phyloP scores from a whole-genome alignment of 2,113 vertebrate genomes.

The Nycticorax nycticorax region DNA sequence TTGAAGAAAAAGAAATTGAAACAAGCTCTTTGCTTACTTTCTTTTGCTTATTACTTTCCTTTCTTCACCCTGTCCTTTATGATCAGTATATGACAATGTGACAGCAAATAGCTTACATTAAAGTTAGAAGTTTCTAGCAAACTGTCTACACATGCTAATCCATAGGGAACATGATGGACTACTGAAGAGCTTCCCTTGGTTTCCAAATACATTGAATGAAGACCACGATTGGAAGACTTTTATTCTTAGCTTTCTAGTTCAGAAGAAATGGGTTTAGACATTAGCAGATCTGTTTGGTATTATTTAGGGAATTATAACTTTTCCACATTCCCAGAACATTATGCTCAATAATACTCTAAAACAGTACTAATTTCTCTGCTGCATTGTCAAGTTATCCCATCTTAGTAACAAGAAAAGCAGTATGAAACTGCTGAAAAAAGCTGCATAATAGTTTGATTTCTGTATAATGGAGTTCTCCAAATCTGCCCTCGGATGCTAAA shows the following conservation, averaged over 20 bases:
- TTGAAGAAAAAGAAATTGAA: neutral
- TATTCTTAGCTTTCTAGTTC: neutral
- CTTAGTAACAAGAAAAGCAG: neutral
- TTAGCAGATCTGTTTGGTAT: neutral
- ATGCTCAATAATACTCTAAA: neutral
- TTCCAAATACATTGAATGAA: neutral
- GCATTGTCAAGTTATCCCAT: neutral
- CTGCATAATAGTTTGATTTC: neutral
- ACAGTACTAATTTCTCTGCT: slow-evolving; percentile 1
- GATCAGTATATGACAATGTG: neutral
- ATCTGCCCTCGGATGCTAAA: slow-evolving; percentile 24
- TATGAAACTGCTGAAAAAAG: neutral
- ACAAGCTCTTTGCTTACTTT: neutral
- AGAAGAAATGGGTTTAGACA: neutral
- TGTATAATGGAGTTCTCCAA: slow-evolving; percentile 18
- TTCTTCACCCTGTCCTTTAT: neutral
- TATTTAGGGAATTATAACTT: neutral
- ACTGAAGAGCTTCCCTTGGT: neutral
- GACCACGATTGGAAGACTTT: neutral
- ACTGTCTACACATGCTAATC: neutral
- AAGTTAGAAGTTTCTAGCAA: neutral
- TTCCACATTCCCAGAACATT: neutral
- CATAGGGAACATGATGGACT: neutral
- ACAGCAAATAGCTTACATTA: neutral
- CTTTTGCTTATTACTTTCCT: neutral